phyloP scores from a whole-genome alignment of 2,888 invertebrate genomes.

The Macrophya alboannulata region DNA sequence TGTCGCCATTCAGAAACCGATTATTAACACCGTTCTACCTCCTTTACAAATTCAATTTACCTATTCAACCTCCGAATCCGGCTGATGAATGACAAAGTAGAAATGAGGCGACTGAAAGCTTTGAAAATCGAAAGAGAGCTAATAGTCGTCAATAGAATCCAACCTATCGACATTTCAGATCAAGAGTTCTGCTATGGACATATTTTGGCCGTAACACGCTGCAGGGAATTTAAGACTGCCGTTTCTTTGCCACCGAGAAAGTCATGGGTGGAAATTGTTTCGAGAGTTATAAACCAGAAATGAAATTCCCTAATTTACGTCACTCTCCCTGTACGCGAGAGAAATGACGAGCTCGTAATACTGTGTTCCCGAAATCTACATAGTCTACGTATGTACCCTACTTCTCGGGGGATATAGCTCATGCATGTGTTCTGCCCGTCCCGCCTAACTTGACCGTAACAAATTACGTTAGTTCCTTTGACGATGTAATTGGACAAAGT shows the following conservation, averaged over 20 bases:
- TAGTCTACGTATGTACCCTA: not conserved
- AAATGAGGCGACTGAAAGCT: not conserved
- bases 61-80: not conserved
- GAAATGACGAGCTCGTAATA: conserved; percentile 7
- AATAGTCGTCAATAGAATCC: not conserved
- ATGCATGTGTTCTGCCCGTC: not conserved
- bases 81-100: not conserved
- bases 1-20: not conserved
- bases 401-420: conserved; percentile 8
- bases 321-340: not conserved
- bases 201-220: not conserved
- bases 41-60: not conserved
- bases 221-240: not conserved
- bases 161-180: not conserved
- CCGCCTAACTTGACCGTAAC: conserved; percentile 45
- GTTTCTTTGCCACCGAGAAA: not conserved
- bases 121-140: not conserved
- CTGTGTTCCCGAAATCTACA: not conserved
- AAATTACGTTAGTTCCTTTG: conserved; percentile 51
- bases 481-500: conserved; percentile 44
- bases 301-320: not conserved
- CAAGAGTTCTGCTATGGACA: not conserved
- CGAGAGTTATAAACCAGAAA: not conserved
- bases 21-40: not conserved
- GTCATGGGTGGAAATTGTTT: not conserved